Percentiles rank a stretch among this genome's conserved stretches.
Evolutionary conservation across 2,797 vertebrate genomes (phyloP).

Genomic region (Varecia variegata): DNA sequence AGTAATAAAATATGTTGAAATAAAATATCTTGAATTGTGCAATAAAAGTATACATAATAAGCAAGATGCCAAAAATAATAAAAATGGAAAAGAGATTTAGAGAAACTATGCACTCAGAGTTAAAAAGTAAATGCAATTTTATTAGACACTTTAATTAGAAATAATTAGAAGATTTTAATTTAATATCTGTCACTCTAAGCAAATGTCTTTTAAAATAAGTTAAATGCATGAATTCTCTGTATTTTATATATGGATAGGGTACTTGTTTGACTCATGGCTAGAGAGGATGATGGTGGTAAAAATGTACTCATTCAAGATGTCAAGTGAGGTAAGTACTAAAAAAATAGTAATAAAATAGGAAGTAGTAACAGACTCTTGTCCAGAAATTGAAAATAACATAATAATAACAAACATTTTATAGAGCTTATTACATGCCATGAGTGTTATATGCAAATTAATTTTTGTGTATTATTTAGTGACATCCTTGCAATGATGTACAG

Average conservation of each 20-base stretch:
- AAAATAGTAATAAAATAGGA: neutral
- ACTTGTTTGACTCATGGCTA: neutral
- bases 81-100: neutral
- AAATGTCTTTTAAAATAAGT: neutral
- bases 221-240: neutral
- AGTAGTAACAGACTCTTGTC: neutral
- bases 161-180: neutral
- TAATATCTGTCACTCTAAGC: neutral
- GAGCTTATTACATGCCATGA: neutral
- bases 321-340: neutral
- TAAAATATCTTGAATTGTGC: conserved; percentile 75
- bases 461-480: neutral
- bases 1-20: conserved; percentile 64
- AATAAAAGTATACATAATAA: neutral
- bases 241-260: neutral
- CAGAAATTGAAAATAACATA: neutral
- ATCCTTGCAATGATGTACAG: neutral
- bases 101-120: neutral
- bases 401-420: neutral
- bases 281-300: neutral
- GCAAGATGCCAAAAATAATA: neutral
- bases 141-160: neutral
- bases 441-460: neutral
- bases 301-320: neutral
- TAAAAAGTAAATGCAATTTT: neutral